Evolutionary conservation across 2,888 invertebrate species (phyloP).

Genomic region (Cylloceria caligata): DNA sequence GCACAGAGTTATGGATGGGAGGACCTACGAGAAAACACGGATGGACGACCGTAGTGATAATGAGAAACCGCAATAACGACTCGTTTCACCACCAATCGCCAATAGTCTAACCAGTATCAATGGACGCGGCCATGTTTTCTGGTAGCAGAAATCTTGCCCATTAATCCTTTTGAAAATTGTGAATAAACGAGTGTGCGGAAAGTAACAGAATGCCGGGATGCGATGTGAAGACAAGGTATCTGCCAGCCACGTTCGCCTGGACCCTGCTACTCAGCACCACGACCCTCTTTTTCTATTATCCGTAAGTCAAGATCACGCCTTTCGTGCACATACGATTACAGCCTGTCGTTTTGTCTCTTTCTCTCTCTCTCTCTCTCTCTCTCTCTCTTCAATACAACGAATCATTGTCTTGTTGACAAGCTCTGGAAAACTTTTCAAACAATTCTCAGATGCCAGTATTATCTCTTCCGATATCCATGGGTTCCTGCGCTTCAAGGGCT

Average conservation of each 20-base stretch:
- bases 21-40: constrained; percentile 70
- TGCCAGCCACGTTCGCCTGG: constrained; percentile 99
- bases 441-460: constrained; percentile 93
- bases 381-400: constrained; percentile 9
- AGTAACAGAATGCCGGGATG: constrained; percentile 94
- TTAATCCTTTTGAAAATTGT: constrained; percentile 70
- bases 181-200: constrained; percentile 23
- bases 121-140: constrained; percentile 84
- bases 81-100: constrained; percentile 56
- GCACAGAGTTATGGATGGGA: constrained; percentile 72
- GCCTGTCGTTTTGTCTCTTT: constrained; percentile 12
- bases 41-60: constrained; percentile 69
- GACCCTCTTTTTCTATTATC: constrained; percentile 97
- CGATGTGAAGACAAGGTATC: constrained; percentile 97
- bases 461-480: constrained; percentile 93
- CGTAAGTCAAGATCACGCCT: constrained; percentile 90
- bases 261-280: constrained; percentile 96
- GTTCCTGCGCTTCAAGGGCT: constrained; percentile 97
- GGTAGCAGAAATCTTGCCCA: constrained; percentile 82
- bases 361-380: constrained; percentile 10
- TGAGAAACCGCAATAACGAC: constrained; percentile 60
- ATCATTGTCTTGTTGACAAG: neutral
- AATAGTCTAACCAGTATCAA: constrained; percentile 69
- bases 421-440: constrained; percentile 27
- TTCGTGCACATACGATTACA: constrained; percentile 42